phyloP scores from a whole-genome alignment of 2,113 vertebrate genomes.

The Lasiurus cinereus region DNA sequence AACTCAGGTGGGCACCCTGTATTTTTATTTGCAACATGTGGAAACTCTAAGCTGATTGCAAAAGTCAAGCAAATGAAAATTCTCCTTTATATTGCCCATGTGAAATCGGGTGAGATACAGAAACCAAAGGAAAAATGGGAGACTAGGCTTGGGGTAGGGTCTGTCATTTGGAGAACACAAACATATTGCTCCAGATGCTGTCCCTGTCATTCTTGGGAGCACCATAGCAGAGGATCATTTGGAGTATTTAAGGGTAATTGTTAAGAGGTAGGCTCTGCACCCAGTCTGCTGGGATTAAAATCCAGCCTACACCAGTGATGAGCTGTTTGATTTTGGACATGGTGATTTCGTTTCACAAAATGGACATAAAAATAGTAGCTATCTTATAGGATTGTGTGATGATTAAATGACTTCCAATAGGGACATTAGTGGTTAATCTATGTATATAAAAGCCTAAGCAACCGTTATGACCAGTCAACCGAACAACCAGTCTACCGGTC shows the following conservation, averaged over 20 bases:
- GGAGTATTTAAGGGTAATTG: neutral
- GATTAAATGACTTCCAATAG: neutral
- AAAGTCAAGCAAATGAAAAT: constrained; percentile 47
- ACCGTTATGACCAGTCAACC: too few species aligned
- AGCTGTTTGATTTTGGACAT: neutral
- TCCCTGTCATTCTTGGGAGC: neutral
- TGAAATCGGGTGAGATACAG: neutral
- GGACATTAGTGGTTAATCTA: neutral
- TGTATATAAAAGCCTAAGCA: too few species aligned
- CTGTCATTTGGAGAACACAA: neutral
- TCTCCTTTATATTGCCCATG: neutral
- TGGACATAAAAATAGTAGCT: neutral
- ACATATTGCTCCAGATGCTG: neutral
- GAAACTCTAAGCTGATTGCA: neutral
- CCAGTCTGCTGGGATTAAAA: neutral
- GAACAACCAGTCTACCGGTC: too few species aligned
- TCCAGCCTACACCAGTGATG: neutral
- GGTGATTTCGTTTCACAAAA: neutral
- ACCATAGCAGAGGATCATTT: neutral
- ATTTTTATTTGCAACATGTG: neutral
- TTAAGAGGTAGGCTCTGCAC: neutral
- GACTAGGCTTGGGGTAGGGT: neutral
- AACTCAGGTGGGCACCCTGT: neutral
- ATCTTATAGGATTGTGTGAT: neutral
- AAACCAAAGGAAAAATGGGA: neutral